Base-by-base conservation (phyloP, 2,888 invertebrate species). In the Physocephala rufipes region DNA sequence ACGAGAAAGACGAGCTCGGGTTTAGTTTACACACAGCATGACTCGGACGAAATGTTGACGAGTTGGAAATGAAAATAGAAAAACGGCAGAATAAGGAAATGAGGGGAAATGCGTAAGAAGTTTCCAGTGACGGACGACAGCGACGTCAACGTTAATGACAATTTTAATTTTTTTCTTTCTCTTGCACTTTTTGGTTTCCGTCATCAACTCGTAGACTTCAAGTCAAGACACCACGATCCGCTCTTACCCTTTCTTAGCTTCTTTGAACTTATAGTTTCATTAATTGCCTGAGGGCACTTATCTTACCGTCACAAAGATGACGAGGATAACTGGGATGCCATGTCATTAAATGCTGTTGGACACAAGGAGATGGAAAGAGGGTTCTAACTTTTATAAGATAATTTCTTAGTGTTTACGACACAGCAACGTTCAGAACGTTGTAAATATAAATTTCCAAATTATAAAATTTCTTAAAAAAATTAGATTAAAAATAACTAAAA, bases 131-230 rank as follows among this genome's bases (percentile, higher is more conserved):
- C n/a, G n/a, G n/a, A n/a, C n/a, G n/a, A n/a, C n/a, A n/a, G n/a
- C n/a, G 63, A 45, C 24, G 49, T 47, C 21, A 51, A 51, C 19
- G 47, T 26, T 15, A n/a, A 28, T 21, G 64, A 64, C 61, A 21
- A n/a, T 26, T 26, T 15, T 1, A 28, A 28, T 26, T 65, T 2
- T 49, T 13, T 28, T 19, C 43, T 15, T n/a, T n/a, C n/a, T n/a
- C n/a, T 43, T 43, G 43, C 58, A 58, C 58, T 55, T 58, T 67
- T 36, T 53, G 43, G 26, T 55, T 36, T 67, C 43, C 55, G 55
- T 67, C 65, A 30, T 19, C 53, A 30, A 30, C 51, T 51, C 30
- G 53, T 19, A 26, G 53, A 12, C 53, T 66, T 12, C 16, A 2
- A 21, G n/a, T 21, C 53, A 21, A 21, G 53, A 4, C 24, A 7